Base-by-base conservation (phyloP, 1,140 invertebrate species). In the Reticulitermes speratus region DNA sequence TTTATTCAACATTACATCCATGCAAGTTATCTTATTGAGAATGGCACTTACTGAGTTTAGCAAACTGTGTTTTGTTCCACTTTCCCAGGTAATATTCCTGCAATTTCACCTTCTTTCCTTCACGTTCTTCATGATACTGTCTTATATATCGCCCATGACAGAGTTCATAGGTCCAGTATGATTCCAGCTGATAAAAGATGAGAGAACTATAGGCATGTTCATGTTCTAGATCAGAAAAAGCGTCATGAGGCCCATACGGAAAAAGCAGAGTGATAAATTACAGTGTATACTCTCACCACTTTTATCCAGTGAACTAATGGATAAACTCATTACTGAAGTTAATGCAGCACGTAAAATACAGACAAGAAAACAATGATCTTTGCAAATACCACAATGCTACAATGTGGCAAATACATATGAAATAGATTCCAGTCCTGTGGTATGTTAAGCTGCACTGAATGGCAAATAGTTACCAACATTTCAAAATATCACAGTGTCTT, bases 151-250 rank as follows among this genome's bases (percentile, higher is more conserved):
- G 93, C 11, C 98, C 98, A 92, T 99, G 98, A 90, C 98, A 99
- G 19, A 99, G 92, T 91, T 99, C 98, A 92, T 99, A 99, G 0
- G 96, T 98, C 98, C 98, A 99, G 90, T 98, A 99, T 75, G 95
- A 95, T 90, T 99, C 98, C 86, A 99, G 92, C 94, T 96, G 87
- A 83, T 89, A 89, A 87, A 84, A 87, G 88, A 88, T 87, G 88
- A 83, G 87, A 48, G 9, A 52, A 84, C 23, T 48, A 21, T 30
- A 75, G 11, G 21, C 1, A 81, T 25, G 25, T 75, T 38, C n/a
- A 65, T 25, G 19, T 21, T 21, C 52, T 2, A 55, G 52, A 82
- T 30, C 44, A 69, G 5, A 75, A 52, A 30, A n/a, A 30, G 14
- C 7, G 12, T 11, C n/a, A 75, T 44, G 23, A 5, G 65, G 7